Evolutionary conservation across 2,888 invertebrate genomes (phyloP).

Genomic region (Urechis unicinctus): DNA sequence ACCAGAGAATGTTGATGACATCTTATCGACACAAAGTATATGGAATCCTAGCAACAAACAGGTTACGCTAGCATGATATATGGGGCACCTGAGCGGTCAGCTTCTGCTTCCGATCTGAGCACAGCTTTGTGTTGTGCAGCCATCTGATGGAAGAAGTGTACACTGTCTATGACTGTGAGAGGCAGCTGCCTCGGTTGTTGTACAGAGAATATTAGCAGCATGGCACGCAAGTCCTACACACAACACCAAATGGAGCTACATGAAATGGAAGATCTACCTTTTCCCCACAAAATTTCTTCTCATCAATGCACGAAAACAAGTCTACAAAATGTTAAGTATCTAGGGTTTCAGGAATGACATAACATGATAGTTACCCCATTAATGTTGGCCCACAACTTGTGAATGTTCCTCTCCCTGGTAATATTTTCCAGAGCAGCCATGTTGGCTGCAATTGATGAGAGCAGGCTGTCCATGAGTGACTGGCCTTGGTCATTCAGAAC

Average conservation of each 20-base stretch:
- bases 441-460: constrained; percentile 55
- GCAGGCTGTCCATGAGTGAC: constrained; percentile 59
- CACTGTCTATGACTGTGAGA: constrained; percentile 32
- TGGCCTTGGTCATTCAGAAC: constrained; percentile 54
- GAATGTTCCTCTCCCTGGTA: constrained; percentile 30
- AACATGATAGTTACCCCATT: constrained; percentile 38
- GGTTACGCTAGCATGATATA: no score
- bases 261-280: not conserved
- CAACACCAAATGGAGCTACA: not conserved
- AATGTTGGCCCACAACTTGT: constrained; percentile 34
- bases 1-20: not conserved
- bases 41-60: no score
- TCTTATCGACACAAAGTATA: not conserved
- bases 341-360: no score
- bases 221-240: constrained; percentile 42
- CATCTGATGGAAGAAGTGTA: constrained; percentile 34
- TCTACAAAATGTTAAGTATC: no score
- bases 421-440: constrained; percentile 34
- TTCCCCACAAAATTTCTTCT: not conserved
- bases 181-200: constrained; percentile 35
- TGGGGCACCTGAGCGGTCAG: no score
- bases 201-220: constrained; percentile 44
- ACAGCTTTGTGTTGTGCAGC: no score
- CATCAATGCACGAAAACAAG: not conserved
- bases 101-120: no score